Evolutionary conservation across 2,888 invertebrate species (phyloP).

Genomic region (Eledone cirrhosa): DNA sequence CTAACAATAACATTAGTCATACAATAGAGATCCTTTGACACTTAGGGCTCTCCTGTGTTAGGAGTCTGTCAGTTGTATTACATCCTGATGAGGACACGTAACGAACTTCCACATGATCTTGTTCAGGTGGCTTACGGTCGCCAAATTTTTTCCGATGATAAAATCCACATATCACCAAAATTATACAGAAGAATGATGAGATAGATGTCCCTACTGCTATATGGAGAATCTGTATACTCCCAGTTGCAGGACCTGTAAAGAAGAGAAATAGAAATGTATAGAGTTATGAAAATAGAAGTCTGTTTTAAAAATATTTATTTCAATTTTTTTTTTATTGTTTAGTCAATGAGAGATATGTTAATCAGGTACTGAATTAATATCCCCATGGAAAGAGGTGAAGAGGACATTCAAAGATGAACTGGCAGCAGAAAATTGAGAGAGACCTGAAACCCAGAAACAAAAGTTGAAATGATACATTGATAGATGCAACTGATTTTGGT

Average conservation of each 20-base stretch:
- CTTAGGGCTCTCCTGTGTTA: conserved; percentile 41
- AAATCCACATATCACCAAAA: conserved; percentile 58
- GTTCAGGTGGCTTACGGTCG: conserved; percentile 47
- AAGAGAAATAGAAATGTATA: not conserved
- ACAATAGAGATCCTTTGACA: conserved; percentile 27
- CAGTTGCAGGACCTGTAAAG: conserved; percentile 49
- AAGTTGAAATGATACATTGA: no score
- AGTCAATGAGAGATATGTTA: no score
- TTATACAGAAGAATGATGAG: conserved; percentile 60
- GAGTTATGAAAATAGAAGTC: not conserved
- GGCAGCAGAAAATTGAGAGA: no score
- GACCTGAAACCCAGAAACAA: no score
- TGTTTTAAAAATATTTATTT: no score
- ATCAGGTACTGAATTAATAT: no score
- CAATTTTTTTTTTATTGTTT: no score
- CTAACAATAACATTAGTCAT: conserved; percentile 25
- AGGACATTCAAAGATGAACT: no score
- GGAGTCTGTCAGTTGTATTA: conserved; percentile 59
- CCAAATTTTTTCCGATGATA: conserved; percentile 56
- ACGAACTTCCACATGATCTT: conserved; percentile 59
- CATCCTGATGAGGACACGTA: conserved; percentile 61
- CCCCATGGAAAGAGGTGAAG: no score
- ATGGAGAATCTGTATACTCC: conserved; percentile 54
- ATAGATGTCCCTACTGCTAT: conserved; percentile 62
- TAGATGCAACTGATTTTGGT: no score